phyloP scores from a whole-genome alignment of 2,888 invertebrate species.

The Idaea straminata region DNA sequence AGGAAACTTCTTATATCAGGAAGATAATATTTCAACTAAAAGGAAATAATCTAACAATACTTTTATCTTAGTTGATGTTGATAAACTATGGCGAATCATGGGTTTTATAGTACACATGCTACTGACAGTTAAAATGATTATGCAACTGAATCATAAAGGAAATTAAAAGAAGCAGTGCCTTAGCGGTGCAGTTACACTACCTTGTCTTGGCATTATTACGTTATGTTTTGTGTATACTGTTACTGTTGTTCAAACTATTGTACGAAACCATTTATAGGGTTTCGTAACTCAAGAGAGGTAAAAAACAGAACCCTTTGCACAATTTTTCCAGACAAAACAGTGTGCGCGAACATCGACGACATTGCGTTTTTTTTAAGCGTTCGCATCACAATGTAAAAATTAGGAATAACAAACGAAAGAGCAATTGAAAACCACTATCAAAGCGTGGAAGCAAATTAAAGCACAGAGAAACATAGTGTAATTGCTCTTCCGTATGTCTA shows the following conservation, averaged over 20 bases:
- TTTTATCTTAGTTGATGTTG: not conserved
- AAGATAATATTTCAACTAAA: slow-evolving; percentile 10
- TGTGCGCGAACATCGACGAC: slow-evolving; percentile 68
- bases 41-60: not conserved
- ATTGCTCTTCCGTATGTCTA: slow-evolving; percentile 31
- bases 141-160: slow-evolving; percentile 59
- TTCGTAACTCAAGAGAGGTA: not conserved
- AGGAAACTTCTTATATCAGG: slow-evolving; percentile 27
- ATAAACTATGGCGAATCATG: slow-evolving; percentile 10
- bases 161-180: slow-evolving; percentile 65
- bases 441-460: slow-evolving; percentile 44
- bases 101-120: slow-evolving; percentile 27
- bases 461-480: slow-evolving; percentile 28
- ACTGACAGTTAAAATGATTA: slow-evolving; percentile 51
- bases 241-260: not conserved
- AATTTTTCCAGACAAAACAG: slow-evolving; percentile 58
- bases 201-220: slow-evolving; percentile 44
- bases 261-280: not conserved
- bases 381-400: slow-evolving; percentile 43
- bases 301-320: not conserved
- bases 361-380: slow-evolving; percentile 41
- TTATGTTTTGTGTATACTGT: slow-evolving; percentile 1
- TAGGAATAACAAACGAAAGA: slow-evolving; percentile 30
- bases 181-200: slow-evolving; percentile 65
- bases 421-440: slow-evolving; percentile 29